phyloP scores from a whole-genome alignment of 2,888 invertebrate species.

The Thecophora atra region DNA sequence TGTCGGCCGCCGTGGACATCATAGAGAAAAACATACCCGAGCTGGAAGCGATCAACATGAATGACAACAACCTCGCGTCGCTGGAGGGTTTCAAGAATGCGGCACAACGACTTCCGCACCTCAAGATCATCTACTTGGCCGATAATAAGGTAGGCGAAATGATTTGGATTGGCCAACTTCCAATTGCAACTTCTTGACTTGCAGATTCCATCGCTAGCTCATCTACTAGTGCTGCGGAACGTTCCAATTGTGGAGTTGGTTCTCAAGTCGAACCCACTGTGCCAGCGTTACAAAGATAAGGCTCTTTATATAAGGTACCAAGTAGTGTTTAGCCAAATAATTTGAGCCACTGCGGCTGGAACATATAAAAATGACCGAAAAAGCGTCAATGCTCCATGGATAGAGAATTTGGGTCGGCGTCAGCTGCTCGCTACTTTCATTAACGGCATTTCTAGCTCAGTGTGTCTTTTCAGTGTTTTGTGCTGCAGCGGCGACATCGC shows the following conservation, averaged over 20 bases:
- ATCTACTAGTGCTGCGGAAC: conserved; percentile 69
- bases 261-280: conserved; percentile 72
- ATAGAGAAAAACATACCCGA: conserved; percentile 86
- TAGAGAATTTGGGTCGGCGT: background rate
- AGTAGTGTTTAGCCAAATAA: conserved; percentile 32
- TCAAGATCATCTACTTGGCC: conserved; percentile 82
- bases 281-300: conserved; percentile 80
- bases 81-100: conserved; percentile 76
- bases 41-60: conserved; percentile 81
- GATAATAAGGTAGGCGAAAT: conserved; percentile 79
- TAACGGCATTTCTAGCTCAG: conserved; percentile 21
- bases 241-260: conserved; percentile 79
- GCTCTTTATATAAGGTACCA: conserved; percentile 85
- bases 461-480: conserved; percentile 24
- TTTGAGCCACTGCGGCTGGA: background rate
- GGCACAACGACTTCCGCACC: conserved; percentile 73
- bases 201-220: conserved; percentile 74
- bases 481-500: conserved; percentile 9
- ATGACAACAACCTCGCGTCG: conserved; percentile 78
- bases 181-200: conserved; percentile 22
- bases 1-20: conserved; percentile 79
- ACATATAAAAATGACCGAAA: background rate
- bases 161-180: background rate
- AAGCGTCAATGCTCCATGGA: background rate
- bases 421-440: background rate